Evolutionary conservation across 2,113 vertebrate species (phyloP).

Genomic region (Microcebus lehilahytsara): DNA sequence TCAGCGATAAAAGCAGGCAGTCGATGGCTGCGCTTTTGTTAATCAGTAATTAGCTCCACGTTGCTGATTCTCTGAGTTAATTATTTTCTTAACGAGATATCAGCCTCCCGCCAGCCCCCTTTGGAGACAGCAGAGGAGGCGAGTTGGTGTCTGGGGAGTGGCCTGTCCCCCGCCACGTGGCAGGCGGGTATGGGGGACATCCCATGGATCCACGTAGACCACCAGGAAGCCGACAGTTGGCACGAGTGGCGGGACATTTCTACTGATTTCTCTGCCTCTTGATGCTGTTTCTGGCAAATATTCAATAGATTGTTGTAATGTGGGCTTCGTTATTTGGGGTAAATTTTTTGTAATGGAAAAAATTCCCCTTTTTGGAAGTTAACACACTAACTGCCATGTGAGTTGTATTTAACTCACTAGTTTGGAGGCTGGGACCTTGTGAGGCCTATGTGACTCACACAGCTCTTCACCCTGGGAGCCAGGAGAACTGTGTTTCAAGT

Average conservation of each 20-base stretch:
- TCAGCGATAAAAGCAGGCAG: neutral
- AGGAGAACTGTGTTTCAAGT: too few species aligned
- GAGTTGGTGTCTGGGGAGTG: neutral
- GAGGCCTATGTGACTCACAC: too few species aligned
- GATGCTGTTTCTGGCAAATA: neutral
- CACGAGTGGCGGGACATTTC: rapidly evolving
- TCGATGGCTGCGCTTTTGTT: neutral
- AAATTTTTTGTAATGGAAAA: neutral
- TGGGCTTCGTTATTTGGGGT: neutral
- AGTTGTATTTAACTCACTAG: too few species aligned
- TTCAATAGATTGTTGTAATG: neutral
- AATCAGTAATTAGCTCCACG: neutral
- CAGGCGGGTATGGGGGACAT: rapidly evolving
- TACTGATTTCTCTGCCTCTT: neutral
- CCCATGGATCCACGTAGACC: rapidly evolving
- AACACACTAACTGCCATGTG: too few species aligned
- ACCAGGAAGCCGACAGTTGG: neutral
- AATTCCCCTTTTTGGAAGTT: neutral
- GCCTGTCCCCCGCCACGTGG: too few species aligned
- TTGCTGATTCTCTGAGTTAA: neutral
- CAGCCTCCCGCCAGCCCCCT: neutral
- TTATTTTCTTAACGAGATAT: neutral
- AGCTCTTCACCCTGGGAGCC: too few species aligned
- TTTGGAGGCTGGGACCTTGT: too few species aligned
- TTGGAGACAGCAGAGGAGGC: neutral